Evolutionary conservation across 2,888 invertebrate species (phyloP), one percentile per base, ranked within the genome.

Genomic region (Eudemis profundana): DNA sequence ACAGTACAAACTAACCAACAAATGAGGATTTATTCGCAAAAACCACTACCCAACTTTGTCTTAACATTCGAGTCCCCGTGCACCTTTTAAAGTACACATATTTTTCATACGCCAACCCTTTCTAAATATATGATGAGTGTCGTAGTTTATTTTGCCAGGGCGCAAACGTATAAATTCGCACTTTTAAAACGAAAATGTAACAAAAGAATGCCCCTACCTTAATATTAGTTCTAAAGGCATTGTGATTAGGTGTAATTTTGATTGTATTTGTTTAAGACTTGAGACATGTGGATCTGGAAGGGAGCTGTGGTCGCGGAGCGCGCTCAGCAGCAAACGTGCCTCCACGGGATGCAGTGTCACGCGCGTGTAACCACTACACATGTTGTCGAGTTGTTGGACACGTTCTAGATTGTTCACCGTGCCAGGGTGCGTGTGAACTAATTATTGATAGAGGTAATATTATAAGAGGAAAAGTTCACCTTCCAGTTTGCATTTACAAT

Each of bases 61-160:
- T 23, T 4, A 27, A 61, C 51, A 33, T 56, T n/a, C 21, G 7
- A 17, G n/a, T 53, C 61, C 46, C 47, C 17, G 14, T 27, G 5
- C 54, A 47, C 38, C 27, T 38, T 61, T 62, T 62, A 53, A 42
- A 27, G 44, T 27, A n/a, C 47, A 50, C 62, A 40, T 21, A 57
- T 57, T 57, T 56, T 57, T 56, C 56, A 65, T 57, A 21, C 44
- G 47, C 46, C 29, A 54, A 47, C 65, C 47, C 38, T 66, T 23
- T 14, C 21, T 49, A 61, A 61, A 61, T 66, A 65, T 47, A 40
- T 59, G 40, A 66, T 47, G 61, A 50, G 49, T 40, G 14, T 21
- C 36, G 15, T 47, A 62, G 54, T 63, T 56, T 62, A 47, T 42
- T 17, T 5, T n/a, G n/a, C n/a, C 17, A 12, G 54, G 54, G 36